A percentile compares a stretch with the other conserved stretches of the same genome.
Evolutionary conservation across 2,113 vertebrate genomes (phyloP).

Genomic region (Gallinago paraguaiae): DNA sequence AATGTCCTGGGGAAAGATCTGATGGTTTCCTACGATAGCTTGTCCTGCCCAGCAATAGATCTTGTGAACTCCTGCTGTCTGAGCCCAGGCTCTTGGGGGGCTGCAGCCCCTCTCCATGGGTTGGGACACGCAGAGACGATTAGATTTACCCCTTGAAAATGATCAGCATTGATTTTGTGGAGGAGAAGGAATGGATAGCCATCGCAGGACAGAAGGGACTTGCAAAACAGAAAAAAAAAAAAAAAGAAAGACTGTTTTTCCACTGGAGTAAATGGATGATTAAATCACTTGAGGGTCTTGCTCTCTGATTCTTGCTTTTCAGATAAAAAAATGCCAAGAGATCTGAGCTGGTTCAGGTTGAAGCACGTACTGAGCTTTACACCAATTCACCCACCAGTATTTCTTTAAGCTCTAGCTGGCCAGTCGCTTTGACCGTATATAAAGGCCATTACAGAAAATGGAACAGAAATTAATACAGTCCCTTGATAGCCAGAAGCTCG

Average conservation of each 20-base stretch:
- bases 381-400: neutral
- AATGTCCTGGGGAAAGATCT: neutral
- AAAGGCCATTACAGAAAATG: neutral
- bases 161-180: neutral
- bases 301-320: neutral
- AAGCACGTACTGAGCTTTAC: neutral
- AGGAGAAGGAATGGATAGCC: neutral
- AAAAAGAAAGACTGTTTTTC: neutral
- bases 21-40: neutral
- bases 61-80: neutral
- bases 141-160: neutral
- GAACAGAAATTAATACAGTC: neutral
- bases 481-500: neutral
- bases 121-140: accelerated
- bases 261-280: neutral
- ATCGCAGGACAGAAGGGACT: neutral
- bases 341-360: neutral
- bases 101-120: neutral
- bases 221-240: neutral
- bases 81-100: neutral
- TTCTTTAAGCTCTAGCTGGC: neutral
- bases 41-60: neutral
- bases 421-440: neutral
- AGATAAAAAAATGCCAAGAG: neutral
- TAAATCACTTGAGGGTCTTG: neutral